Conservation (phyloP, 1,140 invertebrate genomes). For the Asbolus verrucosus region DNA sequence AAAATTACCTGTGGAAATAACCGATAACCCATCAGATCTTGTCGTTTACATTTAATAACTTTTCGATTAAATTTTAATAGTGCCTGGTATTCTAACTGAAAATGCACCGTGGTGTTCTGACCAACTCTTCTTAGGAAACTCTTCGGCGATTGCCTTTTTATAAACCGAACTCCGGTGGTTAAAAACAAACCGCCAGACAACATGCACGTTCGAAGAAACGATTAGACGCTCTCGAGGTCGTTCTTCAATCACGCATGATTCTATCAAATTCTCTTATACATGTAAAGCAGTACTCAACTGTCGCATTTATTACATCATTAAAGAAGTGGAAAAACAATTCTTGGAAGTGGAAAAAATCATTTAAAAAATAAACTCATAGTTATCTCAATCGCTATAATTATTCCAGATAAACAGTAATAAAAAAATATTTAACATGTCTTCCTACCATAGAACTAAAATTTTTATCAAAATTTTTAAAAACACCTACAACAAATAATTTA, state of each 20-base stretch:
- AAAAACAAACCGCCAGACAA: conserved; percentile 47
- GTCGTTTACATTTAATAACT: conserved; percentile 33
- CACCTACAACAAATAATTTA: too few species aligned
- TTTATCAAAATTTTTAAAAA: too few species aligned
- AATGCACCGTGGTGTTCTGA: not conserved
- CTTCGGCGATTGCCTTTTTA: conserved; percentile 11
- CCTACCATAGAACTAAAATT: too few species aligned
- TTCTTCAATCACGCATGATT: conserved; percentile 49
- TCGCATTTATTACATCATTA: too few species aligned
- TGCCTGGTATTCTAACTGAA: not conserved
- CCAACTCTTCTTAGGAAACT: not conserved
- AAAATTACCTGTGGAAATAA: conserved; percentile 49
- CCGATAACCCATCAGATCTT: conserved; percentile 46
- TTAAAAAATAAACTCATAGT: too few species aligned
- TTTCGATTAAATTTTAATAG: conserved; percentile 29
- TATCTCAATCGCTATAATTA: too few species aligned
- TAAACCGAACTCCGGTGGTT: conserved; percentile 23
- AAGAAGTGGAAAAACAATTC: too few species aligned
- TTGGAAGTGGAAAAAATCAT: too few species aligned
- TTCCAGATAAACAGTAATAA: too few species aligned
- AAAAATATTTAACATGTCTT: too few species aligned
- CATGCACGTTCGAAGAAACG: conserved; percentile 52
- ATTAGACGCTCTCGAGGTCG: conserved; percentile 50
- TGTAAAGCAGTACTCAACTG: too few species aligned
- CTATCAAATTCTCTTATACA: conserved; percentile 19